A percentile compares a stretch with the other conserved stretches of the same genome.
phyloP scores from a whole-genome alignment of 2,888 invertebrate genomes.

The Synergus japonicus region DNA sequence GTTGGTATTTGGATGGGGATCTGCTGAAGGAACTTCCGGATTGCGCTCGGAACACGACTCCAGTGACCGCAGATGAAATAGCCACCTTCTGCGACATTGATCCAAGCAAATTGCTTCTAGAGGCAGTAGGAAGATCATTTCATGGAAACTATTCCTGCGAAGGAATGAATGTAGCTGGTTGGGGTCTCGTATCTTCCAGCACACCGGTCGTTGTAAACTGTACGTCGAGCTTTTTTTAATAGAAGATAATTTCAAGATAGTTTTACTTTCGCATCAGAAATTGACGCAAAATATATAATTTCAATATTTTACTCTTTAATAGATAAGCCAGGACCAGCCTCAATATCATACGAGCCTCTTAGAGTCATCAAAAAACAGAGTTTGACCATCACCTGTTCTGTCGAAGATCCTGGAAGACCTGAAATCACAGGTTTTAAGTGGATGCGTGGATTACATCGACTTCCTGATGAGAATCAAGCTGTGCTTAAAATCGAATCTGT shows the following conservation, averaged over 20 bases:
- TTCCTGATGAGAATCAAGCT: slow-evolving; percentile 86
- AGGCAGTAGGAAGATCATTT: slow-evolving; percentile 91
- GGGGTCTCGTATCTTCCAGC: slow-evolving; percentile 89
- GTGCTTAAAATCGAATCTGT: slow-evolving; percentile 91
- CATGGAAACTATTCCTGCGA: slow-evolving; percentile 97
- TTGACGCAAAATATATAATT: not conserved
- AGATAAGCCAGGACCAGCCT: slow-evolving; percentile 93
- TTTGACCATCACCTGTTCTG: slow-evolving; percentile 90
- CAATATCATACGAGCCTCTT: slow-evolving; percentile 85
- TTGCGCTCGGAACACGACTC: slow-evolving; percentile 81
- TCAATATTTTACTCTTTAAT: slow-evolving; percentile 42
- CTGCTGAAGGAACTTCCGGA: slow-evolving; percentile 91
- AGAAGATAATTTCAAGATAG: not conserved
- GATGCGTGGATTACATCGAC: slow-evolving; percentile 87
- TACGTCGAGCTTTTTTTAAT: slow-evolving; percentile 77
- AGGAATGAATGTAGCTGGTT: slow-evolving; percentile 92
- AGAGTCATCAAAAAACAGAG: slow-evolving; percentile 90
- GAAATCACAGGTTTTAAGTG: slow-evolving; percentile 87
- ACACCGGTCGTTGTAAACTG: slow-evolving; percentile 90
- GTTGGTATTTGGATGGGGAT: slow-evolving; percentile 92
- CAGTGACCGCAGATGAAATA: slow-evolving; percentile 68
- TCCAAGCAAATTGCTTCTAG: slow-evolving; percentile 90
- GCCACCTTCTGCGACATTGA: slow-evolving; percentile 89
- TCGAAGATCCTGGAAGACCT: slow-evolving; percentile 91
- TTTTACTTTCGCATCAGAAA: not conserved